These are phyloP conservation scores for Anhinga anhinga DNA, from an alignment of 2,113 vertebrate genomes.

Conservation along the genomic window DNA sequence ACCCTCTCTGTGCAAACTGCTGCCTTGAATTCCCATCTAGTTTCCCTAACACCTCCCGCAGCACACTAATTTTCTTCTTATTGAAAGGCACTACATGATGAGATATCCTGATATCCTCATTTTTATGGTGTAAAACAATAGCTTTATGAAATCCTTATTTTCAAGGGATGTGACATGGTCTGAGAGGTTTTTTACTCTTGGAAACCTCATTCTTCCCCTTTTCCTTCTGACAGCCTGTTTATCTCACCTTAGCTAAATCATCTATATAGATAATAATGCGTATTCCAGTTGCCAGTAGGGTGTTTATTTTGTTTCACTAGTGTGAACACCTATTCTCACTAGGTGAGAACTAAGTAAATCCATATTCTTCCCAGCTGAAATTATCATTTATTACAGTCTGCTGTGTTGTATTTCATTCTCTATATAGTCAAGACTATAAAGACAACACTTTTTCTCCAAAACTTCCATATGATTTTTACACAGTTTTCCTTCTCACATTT, in stretches of 20 bases:
- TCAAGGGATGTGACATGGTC: not conserved
- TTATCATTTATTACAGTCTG: not conserved
- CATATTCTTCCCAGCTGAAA: not conserved
- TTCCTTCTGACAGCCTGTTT: slow-evolving; percentile 11
- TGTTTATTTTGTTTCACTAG: not conserved
- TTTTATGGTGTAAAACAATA: not conserved
- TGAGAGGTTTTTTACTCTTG: not conserved
- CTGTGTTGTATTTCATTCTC: not conserved
- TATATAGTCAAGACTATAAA: not conserved
- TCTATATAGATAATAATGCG: slow-evolving; percentile 12
- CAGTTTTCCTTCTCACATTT: not conserved
- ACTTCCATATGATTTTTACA: not conserved
- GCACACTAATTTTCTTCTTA: not conserved
- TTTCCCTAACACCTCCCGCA: not conserved
- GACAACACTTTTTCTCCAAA: not conserved
- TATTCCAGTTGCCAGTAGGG: not conserved
- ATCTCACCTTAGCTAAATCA: slow-evolving; percentile 36
- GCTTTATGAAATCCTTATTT: not conserved
- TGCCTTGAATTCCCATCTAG: not conserved
- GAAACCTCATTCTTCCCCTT: not conserved
- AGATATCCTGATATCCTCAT: not conserved
- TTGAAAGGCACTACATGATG: not conserved
- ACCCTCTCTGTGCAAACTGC: not conserved
- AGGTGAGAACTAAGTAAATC: slow-evolving; percentile 23
- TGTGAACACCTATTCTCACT: too few species aligned